Evolutionary conservation across 2,797 vertebrate species (phyloP), one percentile per base, ranked within the genome.

Genomic region (Phataginus tricuspis): DNA sequence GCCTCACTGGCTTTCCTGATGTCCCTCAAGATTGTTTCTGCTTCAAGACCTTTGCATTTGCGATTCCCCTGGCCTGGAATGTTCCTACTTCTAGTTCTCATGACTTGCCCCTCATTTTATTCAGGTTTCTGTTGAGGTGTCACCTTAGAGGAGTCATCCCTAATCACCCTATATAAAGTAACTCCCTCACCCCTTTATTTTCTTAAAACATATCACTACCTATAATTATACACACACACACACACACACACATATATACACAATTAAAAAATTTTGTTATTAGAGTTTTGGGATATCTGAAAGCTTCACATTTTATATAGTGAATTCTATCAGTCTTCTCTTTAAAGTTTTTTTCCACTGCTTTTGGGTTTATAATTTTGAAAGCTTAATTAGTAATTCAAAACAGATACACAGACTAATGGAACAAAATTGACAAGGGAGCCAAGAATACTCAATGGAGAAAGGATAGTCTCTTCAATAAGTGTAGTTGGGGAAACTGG

Each of bases 251-350:
- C n/a, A n/a, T n/a, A n/a, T n/a, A n/a, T n/a, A 39, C 37, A 39
- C 37, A 71, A 93, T 85, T 86, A 86, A 10, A n/a, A 92, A 83
- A 27, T 66, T 82, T 93, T 85, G 55, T 49, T 86, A 74, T n/a
- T 34, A 91, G 29, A 87, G 42, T 57, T 90, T 61, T 80, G 29
- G 15, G 64, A 79, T 39, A 14, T 34, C 51, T 75, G 45, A 88
- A 93, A 95, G 18, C 51, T 84, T 95, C 59, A 74, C 9, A 84
- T 93, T 85, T 75, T 79, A 69, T 45, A 12, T n/a, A 85, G 6
- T 15, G 14, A 78, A 63, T 91, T 96, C 77, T 74, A 83, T 79
- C 34, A 64, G 49, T 85, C 63, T 78, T 89, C 39, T 57, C 19
- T 39, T 91, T 57, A 84, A 37, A 34, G n/a, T 78, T 94, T 94